Conservation (phyloP, 2,113 vertebrate genomes). For the Falcunculus frontatus region DNA sequence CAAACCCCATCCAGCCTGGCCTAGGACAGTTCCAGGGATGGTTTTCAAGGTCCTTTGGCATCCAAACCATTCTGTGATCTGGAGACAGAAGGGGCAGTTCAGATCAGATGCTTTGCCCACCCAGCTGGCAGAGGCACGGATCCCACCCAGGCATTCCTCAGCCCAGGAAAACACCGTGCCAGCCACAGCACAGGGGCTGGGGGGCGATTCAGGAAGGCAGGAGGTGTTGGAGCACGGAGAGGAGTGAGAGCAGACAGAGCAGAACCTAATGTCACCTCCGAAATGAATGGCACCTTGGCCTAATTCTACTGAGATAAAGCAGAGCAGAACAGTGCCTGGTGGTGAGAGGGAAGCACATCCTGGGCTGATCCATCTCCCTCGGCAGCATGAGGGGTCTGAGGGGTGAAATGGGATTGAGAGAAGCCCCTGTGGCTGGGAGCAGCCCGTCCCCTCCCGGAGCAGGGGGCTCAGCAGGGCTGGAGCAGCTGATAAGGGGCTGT, state of each 20-base stretch:
- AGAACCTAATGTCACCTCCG: not conserved
- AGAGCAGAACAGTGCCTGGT: not conserved
- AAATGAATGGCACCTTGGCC: not conserved
- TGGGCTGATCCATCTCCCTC: not conserved
- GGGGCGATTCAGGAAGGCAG: not conserved
- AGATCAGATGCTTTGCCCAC: accelerated
- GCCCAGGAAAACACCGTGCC: not conserved
- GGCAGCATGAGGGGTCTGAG: not conserved
- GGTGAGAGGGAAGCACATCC: not conserved
- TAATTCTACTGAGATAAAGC: not conserved
- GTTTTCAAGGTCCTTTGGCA: not conserved
- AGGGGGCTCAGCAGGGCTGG: not conserved
- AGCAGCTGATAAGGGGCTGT: not conserved
- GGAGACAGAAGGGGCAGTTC: not conserved
- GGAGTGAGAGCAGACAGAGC: not conserved
- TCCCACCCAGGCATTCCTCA: not conserved
- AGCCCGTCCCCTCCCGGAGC: not conserved
- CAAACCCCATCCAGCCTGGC: not conserved
- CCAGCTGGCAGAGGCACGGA: accelerated
- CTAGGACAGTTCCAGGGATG: not conserved
- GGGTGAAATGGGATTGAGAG: constrained; percentile 30
- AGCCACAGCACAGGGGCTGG: not conserved
- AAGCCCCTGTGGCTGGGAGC: not conserved
- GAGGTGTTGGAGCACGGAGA: not conserved
- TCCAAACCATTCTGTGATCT: not conserved